phyloP scores from a whole-genome alignment of 64 coral and sea anemone genomes.

The Dendrophyllia cribrosa region DNA sequence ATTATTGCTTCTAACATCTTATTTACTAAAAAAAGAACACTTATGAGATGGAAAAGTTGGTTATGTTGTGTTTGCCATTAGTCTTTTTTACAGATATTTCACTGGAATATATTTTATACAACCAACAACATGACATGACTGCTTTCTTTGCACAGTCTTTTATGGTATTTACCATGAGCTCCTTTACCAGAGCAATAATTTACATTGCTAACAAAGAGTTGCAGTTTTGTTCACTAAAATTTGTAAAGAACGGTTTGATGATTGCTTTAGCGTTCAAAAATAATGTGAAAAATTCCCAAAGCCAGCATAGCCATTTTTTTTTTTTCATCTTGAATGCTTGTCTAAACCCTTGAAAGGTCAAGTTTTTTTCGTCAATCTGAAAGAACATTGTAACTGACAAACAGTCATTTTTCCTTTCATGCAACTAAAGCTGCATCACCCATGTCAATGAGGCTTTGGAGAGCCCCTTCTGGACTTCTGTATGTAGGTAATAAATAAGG shows the following conservation, averaged over 20 bases:
- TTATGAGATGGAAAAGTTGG: not conserved
- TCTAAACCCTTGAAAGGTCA: conserved; percentile 43
- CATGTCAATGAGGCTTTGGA: conserved; percentile 28
- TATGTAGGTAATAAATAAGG: not conserved
- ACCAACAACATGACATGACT: no score
- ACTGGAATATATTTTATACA: no score
- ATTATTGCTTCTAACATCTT: no score
- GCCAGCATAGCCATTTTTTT: not conserved
- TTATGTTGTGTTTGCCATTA: not conserved
- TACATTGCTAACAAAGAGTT: no score
- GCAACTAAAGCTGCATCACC: conserved; percentile 39
- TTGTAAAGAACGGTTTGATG: no score
- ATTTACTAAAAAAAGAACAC: no score
- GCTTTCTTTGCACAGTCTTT: no score
- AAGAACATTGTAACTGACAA: conserved; percentile 47
- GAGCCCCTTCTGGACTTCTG: conserved; percentile 54
- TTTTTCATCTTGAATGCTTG: not conserved
- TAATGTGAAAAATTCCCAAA: not conserved
- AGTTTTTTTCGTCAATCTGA: conserved; percentile 23
- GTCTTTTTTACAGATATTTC: not conserved
- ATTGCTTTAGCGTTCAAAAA: no score
- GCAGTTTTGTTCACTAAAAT: no score
- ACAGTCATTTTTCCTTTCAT: conserved; percentile 55
- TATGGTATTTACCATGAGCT: no score
- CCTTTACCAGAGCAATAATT: no score